These are phyloP conservation scores for Mystacides longicornis DNA, from an alignment of 2,888 invertebrate species.

Conservation along the genomic window DNA sequence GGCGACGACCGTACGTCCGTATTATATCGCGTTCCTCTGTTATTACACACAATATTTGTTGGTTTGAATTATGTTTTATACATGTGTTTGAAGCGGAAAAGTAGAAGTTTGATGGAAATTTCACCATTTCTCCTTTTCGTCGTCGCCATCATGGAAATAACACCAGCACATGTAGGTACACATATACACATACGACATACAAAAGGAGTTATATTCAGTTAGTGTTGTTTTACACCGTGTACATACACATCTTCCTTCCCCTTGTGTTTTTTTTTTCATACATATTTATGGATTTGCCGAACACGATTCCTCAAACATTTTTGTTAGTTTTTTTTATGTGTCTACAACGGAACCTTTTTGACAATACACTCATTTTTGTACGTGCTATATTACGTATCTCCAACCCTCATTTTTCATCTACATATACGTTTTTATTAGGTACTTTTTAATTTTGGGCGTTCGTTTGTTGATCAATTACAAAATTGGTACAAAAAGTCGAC, in stretches of 20 bases:
- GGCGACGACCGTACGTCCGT: too few species aligned
- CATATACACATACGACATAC: not conserved
- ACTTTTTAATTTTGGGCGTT: too few species aligned
- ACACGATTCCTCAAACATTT: slow-evolving; percentile 1
- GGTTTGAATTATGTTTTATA: not conserved
- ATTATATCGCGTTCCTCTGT: too few species aligned
- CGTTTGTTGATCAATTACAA: too few species aligned
- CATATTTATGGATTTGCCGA: not conserved
- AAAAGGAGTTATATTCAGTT: not conserved
- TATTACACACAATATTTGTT: not conserved
- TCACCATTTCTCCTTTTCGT: not conserved
- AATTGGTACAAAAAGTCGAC: too few species aligned
- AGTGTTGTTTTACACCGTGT: not conserved
- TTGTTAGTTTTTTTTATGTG: too few species aligned
- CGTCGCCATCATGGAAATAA: not conserved
- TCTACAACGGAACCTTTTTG: too few species aligned
- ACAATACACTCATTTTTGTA: too few species aligned
- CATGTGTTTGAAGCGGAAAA: not conserved
- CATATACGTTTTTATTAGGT: too few species aligned
- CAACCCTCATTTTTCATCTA: too few species aligned
- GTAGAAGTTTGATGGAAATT: slow-evolving; percentile 1
- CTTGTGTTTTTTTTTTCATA: not conserved
- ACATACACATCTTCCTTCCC: too few species aligned
- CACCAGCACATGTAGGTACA: not conserved
- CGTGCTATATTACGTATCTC: too few species aligned